These are phyloP conservation scores for Pyrochroa serraticornis DNA, from an alignment of 2,888 invertebrate species.

Conservation along the genomic window DNA sequence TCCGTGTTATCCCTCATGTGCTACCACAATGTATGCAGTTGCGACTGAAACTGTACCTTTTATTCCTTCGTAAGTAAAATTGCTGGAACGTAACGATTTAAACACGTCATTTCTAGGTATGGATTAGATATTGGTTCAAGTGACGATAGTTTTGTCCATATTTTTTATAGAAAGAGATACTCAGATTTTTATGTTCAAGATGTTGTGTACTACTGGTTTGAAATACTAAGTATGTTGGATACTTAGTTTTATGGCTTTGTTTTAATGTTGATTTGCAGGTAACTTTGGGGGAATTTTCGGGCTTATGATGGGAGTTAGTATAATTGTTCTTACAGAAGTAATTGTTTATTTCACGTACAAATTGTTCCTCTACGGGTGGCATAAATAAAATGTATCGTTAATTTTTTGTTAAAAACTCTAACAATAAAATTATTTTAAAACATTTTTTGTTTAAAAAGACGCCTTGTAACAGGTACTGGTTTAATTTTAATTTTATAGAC, in stretches of 20 bases:
- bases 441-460: too few species aligned
- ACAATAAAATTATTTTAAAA: too few species aligned
- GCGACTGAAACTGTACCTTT: constrained; percentile 45
- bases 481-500: too few species aligned
- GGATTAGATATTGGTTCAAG: neutral
- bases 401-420: too few species aligned
- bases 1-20: constrained; percentile 64
- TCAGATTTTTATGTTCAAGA: constrained; percentile 60
- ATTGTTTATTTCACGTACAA: too few species aligned
- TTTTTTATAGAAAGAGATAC: constrained; percentile 56
- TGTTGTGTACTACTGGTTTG: constrained; percentile 65
- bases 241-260: neutral
- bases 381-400: too few species aligned
- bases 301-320: constrained; percentile 68
- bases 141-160: constrained; percentile 51
- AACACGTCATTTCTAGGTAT: neutral
- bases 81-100: too few species aligned
- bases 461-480: too few species aligned
- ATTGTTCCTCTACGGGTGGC: too few species aligned
- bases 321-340: too few species aligned
- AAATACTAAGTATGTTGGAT: constrained; percentile 65
- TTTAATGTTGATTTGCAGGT: constrained; percentile 59
- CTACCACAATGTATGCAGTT: constrained; percentile 61
- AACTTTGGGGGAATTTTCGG: constrained; percentile 70
- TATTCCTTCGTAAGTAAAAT: constrained; percentile 8